Evolutionary conservation across 2,797 vertebrate genomes (phyloP).

Genomic region (Acestrorhynchus altus): DNA sequence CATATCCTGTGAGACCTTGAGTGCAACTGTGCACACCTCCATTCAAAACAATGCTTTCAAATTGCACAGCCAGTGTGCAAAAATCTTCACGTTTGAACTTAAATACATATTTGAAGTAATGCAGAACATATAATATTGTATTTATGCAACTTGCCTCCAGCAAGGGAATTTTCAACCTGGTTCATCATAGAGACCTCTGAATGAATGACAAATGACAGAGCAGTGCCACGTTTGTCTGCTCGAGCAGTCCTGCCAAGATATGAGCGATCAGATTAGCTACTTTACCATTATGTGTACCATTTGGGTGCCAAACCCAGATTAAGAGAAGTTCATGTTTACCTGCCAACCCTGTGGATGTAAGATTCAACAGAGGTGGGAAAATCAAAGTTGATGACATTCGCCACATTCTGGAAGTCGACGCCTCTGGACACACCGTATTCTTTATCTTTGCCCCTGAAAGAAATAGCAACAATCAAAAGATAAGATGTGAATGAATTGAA

Average conservation of each 20-base stretch:
- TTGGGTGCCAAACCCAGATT: not conserved
- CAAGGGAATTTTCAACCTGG: conserved; percentile 82
- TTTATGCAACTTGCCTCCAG: conserved; percentile 73
- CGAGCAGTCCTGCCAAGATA: conserved; percentile 83
- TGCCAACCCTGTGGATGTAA: conserved; percentile 91
- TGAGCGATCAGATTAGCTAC: not conserved
- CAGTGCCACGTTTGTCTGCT: conserved; percentile 86
- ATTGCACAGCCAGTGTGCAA: too few relatives aligned
- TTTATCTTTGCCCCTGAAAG: conserved; percentile 75
- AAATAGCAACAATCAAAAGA: not conserved
- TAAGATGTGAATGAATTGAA: not conserved
- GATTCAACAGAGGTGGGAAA: conserved; percentile 84
- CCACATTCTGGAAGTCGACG: conserved; percentile 92
- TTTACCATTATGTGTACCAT: not conserved
- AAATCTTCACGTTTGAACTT: conserved; percentile 65
- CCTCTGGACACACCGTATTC: conserved; percentile 90
- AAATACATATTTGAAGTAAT: not conserved
- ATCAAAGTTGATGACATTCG: conserved; percentile 91
- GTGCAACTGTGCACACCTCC: too few relatives aligned
- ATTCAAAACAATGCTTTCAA: too few relatives aligned
- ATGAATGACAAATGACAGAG: conserved; percentile 85
- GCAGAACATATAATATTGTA: not conserved
- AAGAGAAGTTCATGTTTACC: conserved; percentile 70
- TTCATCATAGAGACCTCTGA: conserved; percentile 73
- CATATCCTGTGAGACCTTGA: too few relatives aligned